These are phyloP conservation scores for Potorous gilbertii DNA, from an alignment of 2,797 vertebrate genomes.

Conservation along the genomic window DNA sequence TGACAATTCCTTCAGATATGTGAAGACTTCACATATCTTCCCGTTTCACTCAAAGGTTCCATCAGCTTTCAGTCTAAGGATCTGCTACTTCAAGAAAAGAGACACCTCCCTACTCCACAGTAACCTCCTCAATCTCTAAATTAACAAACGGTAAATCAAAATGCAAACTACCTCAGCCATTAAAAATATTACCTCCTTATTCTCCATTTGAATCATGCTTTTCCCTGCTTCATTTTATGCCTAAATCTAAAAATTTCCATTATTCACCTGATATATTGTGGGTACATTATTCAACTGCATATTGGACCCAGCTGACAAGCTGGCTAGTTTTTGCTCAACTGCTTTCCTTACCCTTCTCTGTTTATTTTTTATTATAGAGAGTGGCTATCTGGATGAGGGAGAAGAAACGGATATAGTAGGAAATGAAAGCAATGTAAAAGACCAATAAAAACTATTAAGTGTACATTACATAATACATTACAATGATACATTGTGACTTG, in stretches of 20 bases:
- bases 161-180: background rate
- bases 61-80: slow-evolving; percentile 57
- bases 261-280: background rate
- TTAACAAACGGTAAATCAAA: slow-evolving; percentile 15
- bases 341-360: background rate
- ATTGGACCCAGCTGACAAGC: background rate
- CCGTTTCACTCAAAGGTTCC: slow-evolving; percentile 70
- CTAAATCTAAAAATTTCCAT: slow-evolving; percentile 29
- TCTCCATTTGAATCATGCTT: slow-evolving; percentile 17
- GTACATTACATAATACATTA: background rate
- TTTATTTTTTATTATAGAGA: background rate
- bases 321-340: background rate
- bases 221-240: background rate
- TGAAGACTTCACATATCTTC: slow-evolving; percentile 45
- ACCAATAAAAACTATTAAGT: background rate
- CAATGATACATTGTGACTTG: background rate
- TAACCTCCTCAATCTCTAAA: background rate
- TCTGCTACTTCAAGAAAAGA: slow-evolving; percentile 29
- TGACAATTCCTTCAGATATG: slow-evolving; percentile 20
- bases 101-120: background rate
- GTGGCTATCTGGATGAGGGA: background rate
- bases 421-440: background rate
- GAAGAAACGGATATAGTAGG: background rate
- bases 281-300: background rate
- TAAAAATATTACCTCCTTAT: background rate